Evolutionary conservation across 2,113 vertebrate species (phyloP), one percentile per base, ranked within the genome.

Genomic region (Zosterops hypoxanthus): DNA sequence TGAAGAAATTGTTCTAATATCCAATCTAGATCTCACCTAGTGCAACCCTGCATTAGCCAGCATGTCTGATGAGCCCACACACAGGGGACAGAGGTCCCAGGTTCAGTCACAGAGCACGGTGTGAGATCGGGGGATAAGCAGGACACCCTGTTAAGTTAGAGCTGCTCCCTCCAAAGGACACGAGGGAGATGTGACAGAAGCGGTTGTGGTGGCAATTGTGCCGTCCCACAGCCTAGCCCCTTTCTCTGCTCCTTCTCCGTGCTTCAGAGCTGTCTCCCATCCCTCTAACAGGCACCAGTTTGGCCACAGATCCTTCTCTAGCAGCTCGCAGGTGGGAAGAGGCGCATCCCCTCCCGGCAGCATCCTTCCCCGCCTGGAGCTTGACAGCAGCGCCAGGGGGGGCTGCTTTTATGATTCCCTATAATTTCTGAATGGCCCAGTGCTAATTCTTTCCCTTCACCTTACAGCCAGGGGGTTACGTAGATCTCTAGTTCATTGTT

Each of bases 401-500:
- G 2, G 9, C 34, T 25, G 46, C 44, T 50, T 46, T 61, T 50
- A 41, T 12, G 17, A 33, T 21, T 11, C 34, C 17, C 34, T 44
- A 41, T 55, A 34, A 65, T 61, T 69, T 61, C 28, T 1, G 4
- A 82, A 61, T 23, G 47, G 25, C 42, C 46, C 6, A 12, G 25
- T 0, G 10, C 52, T 82, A 59, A 73, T 26, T 52, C 50, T 85
- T 70, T 33, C 75, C 56, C 28, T 57, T 50, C 42, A 31, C 44
- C 82, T 78, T 28, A 78, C 5, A 57, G 69, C 69, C 39, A 47
- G 23, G 49, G 59, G 47, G 6, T 8, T 55, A 18, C 2, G 17
- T 33, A 57, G 56, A 78, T 75, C 69, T 57, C 19, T 2, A 0
- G 60, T 3, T 10, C 2, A 0, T 14, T 61, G 41, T 56, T 69